A percentile compares a stretch with the other conserved stretches of the same genome.
Conservation (phyloP, 2,888 invertebrate species). For the Trissolcus brochymenae region DNA sequence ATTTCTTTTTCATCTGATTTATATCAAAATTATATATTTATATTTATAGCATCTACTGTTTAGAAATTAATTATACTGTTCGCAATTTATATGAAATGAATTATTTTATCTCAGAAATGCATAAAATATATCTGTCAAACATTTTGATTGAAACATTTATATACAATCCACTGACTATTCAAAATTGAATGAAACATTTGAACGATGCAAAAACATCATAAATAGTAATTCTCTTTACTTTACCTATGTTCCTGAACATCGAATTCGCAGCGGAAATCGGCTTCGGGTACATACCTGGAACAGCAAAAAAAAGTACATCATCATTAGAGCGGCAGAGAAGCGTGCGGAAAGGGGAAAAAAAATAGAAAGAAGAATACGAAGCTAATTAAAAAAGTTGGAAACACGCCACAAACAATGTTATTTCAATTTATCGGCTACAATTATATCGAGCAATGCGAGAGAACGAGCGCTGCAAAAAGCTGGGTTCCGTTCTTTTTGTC, state of each 20-base stretch:
- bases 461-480: slow-evolving; percentile 22
- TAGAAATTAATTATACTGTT: no score
- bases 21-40: not conserved
- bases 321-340: slow-evolving; percentile 22
- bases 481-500: slow-evolving; percentile 28
- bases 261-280: slow-evolving; percentile 6
- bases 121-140: no score
- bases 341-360: slow-evolving; percentile 1
- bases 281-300: slow-evolving; percentile 42
- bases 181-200: not conserved
- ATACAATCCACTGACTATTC: slow-evolving; percentile 1
- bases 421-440: slow-evolving; percentile 39
- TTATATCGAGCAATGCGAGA: slow-evolving; percentile 46
- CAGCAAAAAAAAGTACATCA: slow-evolving; percentile 38
- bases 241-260: slow-evolving; percentile 18
- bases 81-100: no score
- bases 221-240: slow-evolving; percentile 10
- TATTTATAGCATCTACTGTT: no score
- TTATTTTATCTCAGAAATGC: no score
- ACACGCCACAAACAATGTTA: slow-evolving; percentile 38
- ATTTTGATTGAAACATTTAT: not conserved
- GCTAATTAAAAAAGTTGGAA: slow-evolving; percentile 46
- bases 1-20: no score
- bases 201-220: not conserved
- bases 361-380: slow-evolving; percentile 6